A percentile compares a stretch with the other conserved stretches of the same genome.
These are phyloP conservation scores for Cheilosia variabilis DNA, from an alignment of 2,888 invertebrate genomes.

Conservation along the genomic window DNA sequence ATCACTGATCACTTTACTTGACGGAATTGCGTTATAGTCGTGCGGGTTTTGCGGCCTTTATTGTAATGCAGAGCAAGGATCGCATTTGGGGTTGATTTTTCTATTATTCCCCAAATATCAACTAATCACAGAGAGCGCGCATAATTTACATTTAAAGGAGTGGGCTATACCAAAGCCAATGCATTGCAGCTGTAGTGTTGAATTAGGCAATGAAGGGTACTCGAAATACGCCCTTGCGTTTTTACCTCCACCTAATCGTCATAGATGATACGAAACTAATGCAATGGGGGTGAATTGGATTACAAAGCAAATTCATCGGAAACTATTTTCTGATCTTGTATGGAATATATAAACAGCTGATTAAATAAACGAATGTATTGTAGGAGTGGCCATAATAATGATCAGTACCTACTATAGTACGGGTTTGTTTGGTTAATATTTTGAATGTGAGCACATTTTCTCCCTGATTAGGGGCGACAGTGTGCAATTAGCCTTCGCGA, in stretches of 20 bases:
- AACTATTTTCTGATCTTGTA: constrained; percentile 17
- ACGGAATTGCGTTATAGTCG: constrained; percentile 23
- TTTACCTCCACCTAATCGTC: constrained; percentile 22
- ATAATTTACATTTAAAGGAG: constrained; percentile 43
- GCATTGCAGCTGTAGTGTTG: constrained; percentile 48
- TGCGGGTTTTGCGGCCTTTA: constrained; percentile 32
- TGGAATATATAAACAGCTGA: constrained; percentile 49
- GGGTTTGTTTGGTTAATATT: not conserved
- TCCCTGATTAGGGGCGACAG: too few relatives aligned
- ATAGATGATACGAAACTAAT: constrained; percentile 45
- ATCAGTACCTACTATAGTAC: not conserved
- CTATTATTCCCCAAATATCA: constrained; percentile 35
- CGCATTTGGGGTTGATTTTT: constrained; percentile 51
- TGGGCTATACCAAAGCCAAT: not conserved
- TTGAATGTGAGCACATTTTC: not conserved
- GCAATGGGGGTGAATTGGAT: constrained; percentile 60
- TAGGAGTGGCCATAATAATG: constrained; percentile 1
- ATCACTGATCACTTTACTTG: constrained; percentile 56
- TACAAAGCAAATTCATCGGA: constrained; percentile 37
- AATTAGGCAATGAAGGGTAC: constrained; percentile 46
- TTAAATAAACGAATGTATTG: constrained; percentile 29
- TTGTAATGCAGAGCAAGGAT: constrained; percentile 18
- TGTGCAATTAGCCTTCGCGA: too few relatives aligned
- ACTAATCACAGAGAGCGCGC: constrained; percentile 22
- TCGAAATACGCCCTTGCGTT: constrained; percentile 36